These are phyloP conservation scores for Amphiura filiformis DNA, from an alignment of 35 echinoderm and acorn worm species.

Conservation along the genomic window DNA sequence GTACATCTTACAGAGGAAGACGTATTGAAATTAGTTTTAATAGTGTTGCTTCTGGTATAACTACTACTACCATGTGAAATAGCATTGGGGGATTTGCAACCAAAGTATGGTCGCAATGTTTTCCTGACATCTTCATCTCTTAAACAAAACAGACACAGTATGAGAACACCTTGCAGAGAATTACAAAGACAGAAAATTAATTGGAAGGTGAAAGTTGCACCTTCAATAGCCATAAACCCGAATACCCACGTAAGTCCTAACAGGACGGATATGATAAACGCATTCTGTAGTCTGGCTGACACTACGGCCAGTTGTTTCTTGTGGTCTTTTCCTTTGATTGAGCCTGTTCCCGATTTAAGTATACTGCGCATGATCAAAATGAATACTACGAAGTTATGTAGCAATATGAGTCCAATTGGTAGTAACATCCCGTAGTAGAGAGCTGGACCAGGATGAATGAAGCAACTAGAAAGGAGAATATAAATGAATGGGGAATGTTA, in stretches of 20 bases:
- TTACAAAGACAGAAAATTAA: slow-evolving; percentile 66
- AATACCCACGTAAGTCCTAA: slow-evolving; percentile 75
- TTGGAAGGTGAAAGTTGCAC: slow-evolving; percentile 28
- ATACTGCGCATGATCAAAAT: slow-evolving; percentile 63
- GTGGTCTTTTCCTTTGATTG: background rate
- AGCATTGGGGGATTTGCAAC: background rate
- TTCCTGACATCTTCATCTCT: slow-evolving; percentile 34
- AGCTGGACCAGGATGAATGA: slow-evolving; percentile 31
- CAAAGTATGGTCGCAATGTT: background rate
- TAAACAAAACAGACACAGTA: slow-evolving; percentile 23
- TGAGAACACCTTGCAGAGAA: slow-evolving; percentile 37
- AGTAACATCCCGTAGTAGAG: slow-evolving; percentile 46
- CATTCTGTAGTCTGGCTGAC: slow-evolving; percentile 39
- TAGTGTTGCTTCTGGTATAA: too few species aligned
- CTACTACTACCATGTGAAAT: too few species aligned
- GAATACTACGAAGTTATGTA: slow-evolving; percentile 66
- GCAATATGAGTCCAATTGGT: slow-evolving; percentile 63
- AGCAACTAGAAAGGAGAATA: slow-evolving; percentile 57
- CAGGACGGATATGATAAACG: slow-evolving; percentile 57
- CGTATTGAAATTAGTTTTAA: too few species aligned
- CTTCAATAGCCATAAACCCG: slow-evolving; percentile 62
- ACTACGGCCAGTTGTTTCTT: background rate
- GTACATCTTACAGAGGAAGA: too few species aligned
- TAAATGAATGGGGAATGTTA: too few species aligned
- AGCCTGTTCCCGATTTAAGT: slow-evolving; percentile 37